These are phyloP conservation scores for Syngnathus acus DNA, from an alignment of 2,797 vertebrate species.

Conservation along the genomic window DNA sequence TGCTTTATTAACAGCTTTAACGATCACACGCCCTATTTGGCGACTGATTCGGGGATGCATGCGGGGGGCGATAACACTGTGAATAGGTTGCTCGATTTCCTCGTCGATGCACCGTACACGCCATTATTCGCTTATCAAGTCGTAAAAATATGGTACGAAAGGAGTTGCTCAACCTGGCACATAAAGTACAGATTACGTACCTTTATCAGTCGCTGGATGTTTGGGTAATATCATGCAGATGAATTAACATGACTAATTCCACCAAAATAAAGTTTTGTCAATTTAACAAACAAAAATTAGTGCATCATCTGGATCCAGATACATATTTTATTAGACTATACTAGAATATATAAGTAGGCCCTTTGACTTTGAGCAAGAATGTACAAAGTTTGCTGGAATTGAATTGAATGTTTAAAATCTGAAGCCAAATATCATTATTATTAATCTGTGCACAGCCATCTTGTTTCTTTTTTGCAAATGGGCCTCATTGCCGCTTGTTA, in stretches of 20 bases:
- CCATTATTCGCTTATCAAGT: slow-evolving; percentile 9
- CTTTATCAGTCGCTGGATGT: background rate
- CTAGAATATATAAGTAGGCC: background rate
- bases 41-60: slow-evolving; percentile 20
- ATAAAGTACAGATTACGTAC: background rate
- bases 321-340: too few relatives aligned
- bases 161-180: slow-evolving; percentile 2
- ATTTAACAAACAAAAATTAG: too few relatives aligned
- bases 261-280: background rate
- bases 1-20: slow-evolving; percentile 46
- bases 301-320: too few relatives aligned
- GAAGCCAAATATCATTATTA: background rate
- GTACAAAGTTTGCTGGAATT: background rate
- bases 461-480: background rate
- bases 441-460: background rate
- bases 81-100: slow-evolving; percentile 3
- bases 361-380: background rate
- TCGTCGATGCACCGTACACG: background rate
- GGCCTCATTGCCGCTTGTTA: background rate
- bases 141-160: slow-evolving; percentile 1
- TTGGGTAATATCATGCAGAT: slow-evolving; percentile 1
- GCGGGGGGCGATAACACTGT: slow-evolving; percentile 15
- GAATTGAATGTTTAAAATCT: background rate
- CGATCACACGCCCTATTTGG: slow-evolving; percentile 37
- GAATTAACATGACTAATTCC: background rate